Conservation (phyloP, 2,888 invertebrate species). For the Eristalis tenax region DNA sequence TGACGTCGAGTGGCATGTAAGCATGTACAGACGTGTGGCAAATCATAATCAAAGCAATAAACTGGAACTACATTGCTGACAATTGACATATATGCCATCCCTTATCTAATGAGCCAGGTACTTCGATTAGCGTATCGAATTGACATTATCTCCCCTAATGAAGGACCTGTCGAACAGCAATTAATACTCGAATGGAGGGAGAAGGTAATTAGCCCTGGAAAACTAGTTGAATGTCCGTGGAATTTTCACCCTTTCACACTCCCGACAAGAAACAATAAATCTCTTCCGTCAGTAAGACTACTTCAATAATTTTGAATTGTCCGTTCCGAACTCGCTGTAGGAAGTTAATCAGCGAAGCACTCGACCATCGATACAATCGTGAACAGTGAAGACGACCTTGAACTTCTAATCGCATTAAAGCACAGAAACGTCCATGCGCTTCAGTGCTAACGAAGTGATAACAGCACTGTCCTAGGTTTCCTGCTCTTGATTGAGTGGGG, state of each 20-base stretch:
- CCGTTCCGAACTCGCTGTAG: not conserved
- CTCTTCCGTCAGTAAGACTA: not conserved
- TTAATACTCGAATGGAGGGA: not conserved
- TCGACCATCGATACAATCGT: too few species aligned
- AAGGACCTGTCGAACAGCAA: not conserved
- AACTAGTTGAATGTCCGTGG: not conserved
- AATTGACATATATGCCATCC: not conserved
- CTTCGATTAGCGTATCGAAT: not conserved
- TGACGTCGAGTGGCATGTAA: too few species aligned
- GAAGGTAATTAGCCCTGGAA: not conserved
- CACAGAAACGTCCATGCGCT: not conserved
- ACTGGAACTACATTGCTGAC: not conserved
- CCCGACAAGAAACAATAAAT: not conserved
- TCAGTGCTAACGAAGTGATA: not conserved
- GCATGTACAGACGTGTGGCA: not conserved
- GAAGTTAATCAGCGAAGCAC: not conserved
- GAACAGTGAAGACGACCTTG: not conserved
- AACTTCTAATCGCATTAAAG: not conserved
- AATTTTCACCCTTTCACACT: not conserved
- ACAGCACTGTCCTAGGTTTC: not conserved
- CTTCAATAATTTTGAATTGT: not conserved
- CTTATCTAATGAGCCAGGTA: not conserved
- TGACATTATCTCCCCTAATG: not conserved
- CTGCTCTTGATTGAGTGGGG: not conserved
- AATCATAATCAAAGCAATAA: not conserved